Conservation (phyloP, 2,888 invertebrate genomes). For the Drosophila setosimentum region DNA sequence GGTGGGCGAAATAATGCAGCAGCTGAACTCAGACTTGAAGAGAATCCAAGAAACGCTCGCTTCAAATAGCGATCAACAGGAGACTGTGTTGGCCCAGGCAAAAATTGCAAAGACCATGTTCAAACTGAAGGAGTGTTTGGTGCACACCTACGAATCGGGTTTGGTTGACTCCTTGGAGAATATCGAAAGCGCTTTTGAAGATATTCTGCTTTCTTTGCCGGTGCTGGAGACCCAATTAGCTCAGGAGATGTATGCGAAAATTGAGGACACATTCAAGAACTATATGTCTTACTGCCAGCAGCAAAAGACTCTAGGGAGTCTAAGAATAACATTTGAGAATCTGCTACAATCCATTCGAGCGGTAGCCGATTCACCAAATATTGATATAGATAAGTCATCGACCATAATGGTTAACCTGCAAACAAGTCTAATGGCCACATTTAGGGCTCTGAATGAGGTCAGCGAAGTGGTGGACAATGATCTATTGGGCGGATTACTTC, state of each 20-base stretch:
- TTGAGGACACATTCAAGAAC: slow-evolving; percentile 72
- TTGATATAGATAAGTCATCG: slow-evolving; percentile 81
- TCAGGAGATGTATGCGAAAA: slow-evolving; percentile 84
- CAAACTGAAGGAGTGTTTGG: slow-evolving; percentile 83
- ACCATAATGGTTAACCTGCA: slow-evolving; percentile 77
- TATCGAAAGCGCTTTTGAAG: slow-evolving; percentile 83
- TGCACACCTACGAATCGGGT: slow-evolving; percentile 82
- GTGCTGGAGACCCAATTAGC: slow-evolving; percentile 85
- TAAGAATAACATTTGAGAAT: slow-evolving; percentile 57
- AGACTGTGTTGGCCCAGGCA: slow-evolving; percentile 70
- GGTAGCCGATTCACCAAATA: slow-evolving; percentile 65
- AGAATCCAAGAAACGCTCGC: slow-evolving; percentile 65
- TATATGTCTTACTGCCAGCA: slow-evolving; percentile 47
- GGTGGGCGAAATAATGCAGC: slow-evolving; percentile 75
- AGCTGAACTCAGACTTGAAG: slow-evolving; percentile 74
- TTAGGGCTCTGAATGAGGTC: slow-evolving; percentile 79
- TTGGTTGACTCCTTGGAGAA: slow-evolving; percentile 80
- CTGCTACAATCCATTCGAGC: slow-evolving; percentile 65
- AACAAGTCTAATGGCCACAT: slow-evolving; percentile 80
- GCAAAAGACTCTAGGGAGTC: slow-evolving; percentile 46
- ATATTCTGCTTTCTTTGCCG: slow-evolving; percentile 81
- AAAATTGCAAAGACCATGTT: slow-evolving; percentile 82
- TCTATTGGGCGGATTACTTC: slow-evolving; percentile 62
- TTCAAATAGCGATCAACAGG: slow-evolving; percentile 60
- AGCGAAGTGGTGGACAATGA: slow-evolving; percentile 68